Percentiles rank a stretch among this genome's conserved stretches.
phyloP scores from a whole-genome alignment of 2,888 invertebrate species.

The Thysanoteuthis rhombus region DNA sequence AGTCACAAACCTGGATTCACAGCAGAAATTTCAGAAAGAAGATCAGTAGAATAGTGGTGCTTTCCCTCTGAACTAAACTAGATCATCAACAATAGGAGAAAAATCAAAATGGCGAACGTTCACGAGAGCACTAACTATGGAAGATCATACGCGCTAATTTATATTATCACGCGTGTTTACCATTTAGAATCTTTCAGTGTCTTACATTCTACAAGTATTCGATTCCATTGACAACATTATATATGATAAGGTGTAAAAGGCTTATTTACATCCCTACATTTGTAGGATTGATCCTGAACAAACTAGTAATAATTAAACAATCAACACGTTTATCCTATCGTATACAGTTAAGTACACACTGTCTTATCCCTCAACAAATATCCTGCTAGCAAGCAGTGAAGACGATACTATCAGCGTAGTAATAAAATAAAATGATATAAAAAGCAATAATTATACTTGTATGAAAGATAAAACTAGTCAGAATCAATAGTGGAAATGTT shows the following conservation, averaged over 20 bases:
- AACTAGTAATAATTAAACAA: background rate
- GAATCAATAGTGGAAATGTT: no score
- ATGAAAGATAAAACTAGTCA: no score
- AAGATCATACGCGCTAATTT: background rate
- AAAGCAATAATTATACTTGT: no score
- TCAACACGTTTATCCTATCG: no score
- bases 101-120: background rate
- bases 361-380: no score
- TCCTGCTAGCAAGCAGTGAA: no score
- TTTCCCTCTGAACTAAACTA: background rate
- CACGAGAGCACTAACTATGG: background rate
- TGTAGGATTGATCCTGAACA: background rate
- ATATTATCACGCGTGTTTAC: background rate
- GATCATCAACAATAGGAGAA: background rate
- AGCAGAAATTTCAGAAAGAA: background rate
- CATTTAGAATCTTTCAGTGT: no score
- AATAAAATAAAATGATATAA: no score
- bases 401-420: no score
- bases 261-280: background rate
- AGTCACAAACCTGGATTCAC: background rate
- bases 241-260: background rate
- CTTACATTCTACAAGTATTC: background rate
- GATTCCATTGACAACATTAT: background rate
- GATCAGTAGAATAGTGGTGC: background rate
- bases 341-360: background rate